Percentiles rank a stretch among this genome's conserved stretches.
Conservation (phyloP, 1,140 invertebrate species). For the Atopsyche davidsoni region DNA sequence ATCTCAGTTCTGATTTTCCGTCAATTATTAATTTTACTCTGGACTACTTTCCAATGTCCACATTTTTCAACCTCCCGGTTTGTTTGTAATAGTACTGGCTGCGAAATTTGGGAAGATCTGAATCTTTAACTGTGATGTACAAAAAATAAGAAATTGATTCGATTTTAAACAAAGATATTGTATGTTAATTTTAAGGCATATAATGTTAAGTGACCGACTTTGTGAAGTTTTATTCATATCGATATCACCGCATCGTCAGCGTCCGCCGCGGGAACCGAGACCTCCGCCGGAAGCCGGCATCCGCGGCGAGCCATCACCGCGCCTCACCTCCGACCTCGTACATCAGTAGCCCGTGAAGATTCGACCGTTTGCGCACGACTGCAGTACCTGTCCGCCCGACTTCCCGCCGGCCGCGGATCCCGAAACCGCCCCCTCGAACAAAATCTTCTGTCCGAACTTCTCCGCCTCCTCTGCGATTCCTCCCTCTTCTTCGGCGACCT, state of each 20-base stretch:
- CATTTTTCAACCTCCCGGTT: not conserved
- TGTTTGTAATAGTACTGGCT: slow-evolving; percentile 17
- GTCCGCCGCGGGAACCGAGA: not conserved
- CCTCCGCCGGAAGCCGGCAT: not conserved
- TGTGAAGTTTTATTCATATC: slow-evolving; percentile 2
- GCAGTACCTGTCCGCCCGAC: slow-evolving; percentile 9
- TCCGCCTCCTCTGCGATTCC: slow-evolving; percentile 1
- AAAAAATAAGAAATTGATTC: slow-evolving; percentile 28
- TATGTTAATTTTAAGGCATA: slow-evolving; percentile 27
- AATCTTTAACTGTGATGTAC: slow-evolving; percentile 30
- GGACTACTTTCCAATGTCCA: not conserved
- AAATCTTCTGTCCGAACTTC: not conserved
- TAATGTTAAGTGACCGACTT: slow-evolving; percentile 26
- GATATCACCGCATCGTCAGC: slow-evolving; percentile 6
- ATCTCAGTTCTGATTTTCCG: slow-evolving; percentile 30
- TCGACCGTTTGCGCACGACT: slow-evolving; percentile 16
- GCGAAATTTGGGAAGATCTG: slow-evolving; percentile 29
- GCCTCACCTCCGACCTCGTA: slow-evolving; percentile 5
- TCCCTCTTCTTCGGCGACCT: slow-evolving; percentile 5
- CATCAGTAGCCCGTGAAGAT: slow-evolving; percentile 12
- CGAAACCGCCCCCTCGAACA: not conserved
- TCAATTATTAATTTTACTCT: slow-evolving; percentile 22
- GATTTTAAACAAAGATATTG: slow-evolving; percentile 24
- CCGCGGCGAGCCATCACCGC: not conserved
- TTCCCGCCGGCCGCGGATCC: not conserved